Conservation (phyloP, 2,888 invertebrate genomes). For the Incurvaria masculella region DNA sequence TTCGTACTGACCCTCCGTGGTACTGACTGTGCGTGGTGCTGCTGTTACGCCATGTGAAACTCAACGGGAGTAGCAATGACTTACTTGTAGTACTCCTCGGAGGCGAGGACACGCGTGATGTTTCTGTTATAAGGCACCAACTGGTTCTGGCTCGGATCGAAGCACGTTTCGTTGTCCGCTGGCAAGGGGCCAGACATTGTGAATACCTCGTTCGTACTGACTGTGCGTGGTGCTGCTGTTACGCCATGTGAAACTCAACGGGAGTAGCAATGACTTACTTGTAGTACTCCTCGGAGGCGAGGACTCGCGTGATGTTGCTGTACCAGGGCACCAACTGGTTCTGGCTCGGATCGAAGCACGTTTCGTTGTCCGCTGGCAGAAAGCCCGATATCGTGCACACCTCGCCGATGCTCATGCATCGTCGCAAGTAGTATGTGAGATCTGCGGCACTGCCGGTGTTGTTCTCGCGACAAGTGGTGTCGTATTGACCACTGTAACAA, state of each 20-base stretch:
- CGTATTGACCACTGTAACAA: constrained; percentile 65
- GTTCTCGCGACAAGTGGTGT: constrained; percentile 43
- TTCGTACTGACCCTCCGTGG: constrained; percentile 36
- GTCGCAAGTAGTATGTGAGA: constrained; percentile 50
- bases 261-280: constrained; percentile 61
- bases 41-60: too few species aligned
- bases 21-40: too few species aligned
- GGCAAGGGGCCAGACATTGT: constrained; percentile 29
- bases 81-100: constrained; percentile 68
- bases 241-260: too few species aligned
- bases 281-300: constrained; percentile 67
- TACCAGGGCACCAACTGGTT: constrained; percentile 39
- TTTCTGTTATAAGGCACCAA: constrained; percentile 47
- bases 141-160: constrained; percentile 24
- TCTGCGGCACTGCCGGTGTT: constrained; percentile 30
- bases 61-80: too few species aligned
- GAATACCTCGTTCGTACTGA: too few species aligned
- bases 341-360: constrained; percentile 38
- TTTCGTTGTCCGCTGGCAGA: constrained; percentile 35
- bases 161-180: constrained; percentile 45
- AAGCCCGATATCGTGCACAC: constrained; percentile 46
- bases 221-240: too few species aligned
- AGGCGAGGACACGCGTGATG: constrained; percentile 54
- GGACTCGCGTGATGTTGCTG: constrained; percentile 45
- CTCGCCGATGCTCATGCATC: constrained; percentile 44